These are phyloP conservation scores for Thereuonema tuberculata DNA, from an alignment of 1,140 invertebrate genomes.

Conservation along the genomic window DNA sequence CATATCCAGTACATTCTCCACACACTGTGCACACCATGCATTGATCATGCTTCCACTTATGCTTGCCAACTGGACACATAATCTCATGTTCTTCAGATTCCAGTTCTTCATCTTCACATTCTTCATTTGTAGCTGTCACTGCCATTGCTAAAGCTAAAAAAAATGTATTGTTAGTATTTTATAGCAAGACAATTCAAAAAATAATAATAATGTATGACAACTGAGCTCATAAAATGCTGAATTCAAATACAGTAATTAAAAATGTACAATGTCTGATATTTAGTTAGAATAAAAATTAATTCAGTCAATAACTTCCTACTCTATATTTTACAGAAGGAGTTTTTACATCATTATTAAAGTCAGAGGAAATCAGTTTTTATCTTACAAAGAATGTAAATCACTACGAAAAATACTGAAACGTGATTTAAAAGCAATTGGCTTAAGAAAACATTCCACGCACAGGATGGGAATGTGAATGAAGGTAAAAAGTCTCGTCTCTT, in stretches of 20 bases:
- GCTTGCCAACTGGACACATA: constrained; percentile 51
- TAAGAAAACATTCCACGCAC: no score
- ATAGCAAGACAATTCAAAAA: not conserved
- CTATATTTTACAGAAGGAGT: no score
- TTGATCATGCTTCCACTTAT: constrained; percentile 64
- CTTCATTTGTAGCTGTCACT: constrained; percentile 41
- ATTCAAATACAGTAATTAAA: no score
- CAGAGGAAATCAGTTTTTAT: no score
- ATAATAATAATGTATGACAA: not conserved
- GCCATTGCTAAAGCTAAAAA: constrained; percentile 40
- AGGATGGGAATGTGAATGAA: no score
- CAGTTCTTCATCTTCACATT: constrained; percentile 44
- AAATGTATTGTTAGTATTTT: not conserved
- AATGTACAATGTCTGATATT: not conserved
- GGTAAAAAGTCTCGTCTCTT: no score
- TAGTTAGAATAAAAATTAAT: no score
- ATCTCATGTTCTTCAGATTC: constrained; percentile 36
- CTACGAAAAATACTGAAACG: no score
- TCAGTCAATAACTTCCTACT: no score
- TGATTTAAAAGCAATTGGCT: no score
- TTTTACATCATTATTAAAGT: no score
- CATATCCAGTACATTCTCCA: constrained; percentile 87
- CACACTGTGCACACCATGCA: constrained; percentile 85
- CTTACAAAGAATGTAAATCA: no score
- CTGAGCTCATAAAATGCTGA: not conserved